A percentile compares a stretch with the other conserved stretches of the same genome.
phyloP scores from a whole-genome alignment of 2,113 vertebrate genomes.

The Seriola aureovittata region DNA sequence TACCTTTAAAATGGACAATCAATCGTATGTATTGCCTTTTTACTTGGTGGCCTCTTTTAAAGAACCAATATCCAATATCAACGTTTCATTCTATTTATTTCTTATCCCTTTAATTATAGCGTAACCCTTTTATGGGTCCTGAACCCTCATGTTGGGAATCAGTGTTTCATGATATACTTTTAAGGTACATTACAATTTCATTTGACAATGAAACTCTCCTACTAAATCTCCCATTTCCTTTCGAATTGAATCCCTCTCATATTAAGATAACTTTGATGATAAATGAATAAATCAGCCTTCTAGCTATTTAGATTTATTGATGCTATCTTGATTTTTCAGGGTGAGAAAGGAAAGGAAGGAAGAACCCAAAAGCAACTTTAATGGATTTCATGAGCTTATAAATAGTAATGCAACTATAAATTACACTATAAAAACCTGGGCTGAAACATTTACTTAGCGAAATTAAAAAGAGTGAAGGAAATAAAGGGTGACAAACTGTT shows the following conservation, averaged over 20 bases:
- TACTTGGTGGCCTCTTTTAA: background rate
- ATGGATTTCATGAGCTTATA: background rate
- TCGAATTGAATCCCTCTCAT: background rate
- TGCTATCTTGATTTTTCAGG: background rate
- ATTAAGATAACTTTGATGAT: background rate
- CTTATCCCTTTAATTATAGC: too few relatives aligned
- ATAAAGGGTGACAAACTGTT: constrained; percentile 23
- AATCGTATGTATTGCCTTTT: too few relatives aligned
- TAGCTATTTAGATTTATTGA: background rate
- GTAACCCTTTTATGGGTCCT: too few relatives aligned
- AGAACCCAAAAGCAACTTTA: background rate
- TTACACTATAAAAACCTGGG: background rate
- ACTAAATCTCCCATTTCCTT: background rate
- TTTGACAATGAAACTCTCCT: background rate
- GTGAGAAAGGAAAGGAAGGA: background rate
- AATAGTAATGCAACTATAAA: background rate
- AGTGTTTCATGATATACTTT: background rate
- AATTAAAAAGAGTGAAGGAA: background rate
- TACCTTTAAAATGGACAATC: background rate
- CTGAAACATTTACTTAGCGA: background rate
- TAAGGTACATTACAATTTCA: background rate
- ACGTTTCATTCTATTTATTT: too few relatives aligned
- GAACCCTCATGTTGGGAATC: background rate
- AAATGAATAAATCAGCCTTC: background rate
- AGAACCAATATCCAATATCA: too few relatives aligned